Conservation (phyloP, 1,140 invertebrate genomes). For the Drosophila melanogaster region Release_6_plus_ISO1_MT NT_033779.5:10164001-10164500, state of each 20-base stretch:
- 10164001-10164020: slow-evolving; percentile 14
- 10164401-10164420: slow-evolving; percentile 76
- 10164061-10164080: slow-evolving; percentile 34
- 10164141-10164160: slow-evolving; percentile 78
- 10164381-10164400: slow-evolving; percentile 50
- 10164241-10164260: slow-evolving; percentile 72
- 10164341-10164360: slow-evolving; percentile 79
- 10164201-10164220: slow-evolving; percentile 69
- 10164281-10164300: slow-evolving; percentile 3
- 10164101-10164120: slow-evolving; percentile 84
- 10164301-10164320: slow-evolving; percentile 65
- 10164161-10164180: slow-evolving; percentile 66
- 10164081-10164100: slow-evolving; percentile 67
- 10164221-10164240: slow-evolving; percentile 54
- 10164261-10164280: slow-evolving; percentile 47
- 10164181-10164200: slow-evolving; percentile 51
- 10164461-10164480: slow-evolving; percentile 44
- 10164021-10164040: slow-evolving; percentile 44
- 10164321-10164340: slow-evolving; percentile 77
- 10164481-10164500: slow-evolving; percentile 34
- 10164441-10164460: slow-evolving; percentile 66
- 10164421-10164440: slow-evolving; percentile 82
- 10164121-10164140: slow-evolving; percentile 78
- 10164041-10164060: slow-evolving; percentile 35
- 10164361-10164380: slow-evolving; percentile 43